These are phyloP conservation scores for Urocyon cinereoargenteus DNA, from an alignment of 2,797 vertebrate species.

Conservation along the genomic window DNA sequence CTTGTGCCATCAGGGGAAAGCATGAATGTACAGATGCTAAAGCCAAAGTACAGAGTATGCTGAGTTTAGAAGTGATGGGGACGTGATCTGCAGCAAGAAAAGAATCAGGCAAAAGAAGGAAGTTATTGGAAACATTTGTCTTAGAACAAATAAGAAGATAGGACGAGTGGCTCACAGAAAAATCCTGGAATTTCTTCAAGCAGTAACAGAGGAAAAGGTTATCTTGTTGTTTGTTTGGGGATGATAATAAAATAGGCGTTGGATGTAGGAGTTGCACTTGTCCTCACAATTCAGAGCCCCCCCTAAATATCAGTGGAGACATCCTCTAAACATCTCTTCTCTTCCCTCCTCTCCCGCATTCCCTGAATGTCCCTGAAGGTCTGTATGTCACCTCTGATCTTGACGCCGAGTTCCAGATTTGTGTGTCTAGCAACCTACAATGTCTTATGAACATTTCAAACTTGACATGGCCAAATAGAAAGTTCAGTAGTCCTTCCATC, in stretches of 20 bases:
- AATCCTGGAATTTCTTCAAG: neutral
- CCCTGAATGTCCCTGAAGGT: neutral
- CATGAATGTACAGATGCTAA: neutral
- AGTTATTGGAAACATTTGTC: conserved; percentile 33
- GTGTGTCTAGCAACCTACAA: neutral
- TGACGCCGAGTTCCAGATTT: neutral
- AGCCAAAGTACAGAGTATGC: neutral
- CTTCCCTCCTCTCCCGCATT: neutral
- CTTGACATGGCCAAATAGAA: neutral
- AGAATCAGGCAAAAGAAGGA: neutral
- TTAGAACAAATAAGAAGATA: conserved; percentile 23
- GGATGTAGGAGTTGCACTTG: neutral
- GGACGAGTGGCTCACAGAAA: neutral
- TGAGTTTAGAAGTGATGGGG: neutral
- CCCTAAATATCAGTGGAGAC: neutral
- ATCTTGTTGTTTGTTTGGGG: neutral
- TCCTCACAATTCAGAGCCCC: neutral
- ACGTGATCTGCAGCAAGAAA: neutral
- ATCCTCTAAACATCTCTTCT: neutral
- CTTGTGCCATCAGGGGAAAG: neutral
- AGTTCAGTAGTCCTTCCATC: neutral
- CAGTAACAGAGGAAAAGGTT: neutral
- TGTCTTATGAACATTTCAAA: neutral
- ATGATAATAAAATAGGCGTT: neutral
- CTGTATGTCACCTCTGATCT: neutral